Evolutionary conservation across 2,797 vertebrate species (phyloP), one percentile per base, ranked within the genome.

Genomic region (Neomorphus geoffroyi): DNA sequence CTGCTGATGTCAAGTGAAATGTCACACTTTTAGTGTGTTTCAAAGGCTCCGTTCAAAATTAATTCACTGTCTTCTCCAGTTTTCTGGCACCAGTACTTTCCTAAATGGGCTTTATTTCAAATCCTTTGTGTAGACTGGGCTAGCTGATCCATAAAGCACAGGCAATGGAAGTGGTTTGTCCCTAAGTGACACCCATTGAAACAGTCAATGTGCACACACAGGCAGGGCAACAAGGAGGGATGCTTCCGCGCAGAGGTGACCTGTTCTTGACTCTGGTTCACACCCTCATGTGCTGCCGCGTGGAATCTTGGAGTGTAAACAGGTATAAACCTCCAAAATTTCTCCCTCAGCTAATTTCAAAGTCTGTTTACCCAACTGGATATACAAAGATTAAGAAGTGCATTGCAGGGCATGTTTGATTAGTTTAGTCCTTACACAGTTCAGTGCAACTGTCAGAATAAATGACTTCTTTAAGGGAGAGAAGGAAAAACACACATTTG

Each of bases 291-390:
- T 66, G 56, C 85, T 93, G 60, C 56, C 57, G 12, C 11, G 67
- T 57, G 73, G n/a, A 91, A 86, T 11, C 53, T 46, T 28, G 58
- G 71, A 43, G 80, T 64, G 65, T 72, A 85, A 56, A 71, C 80
- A 39, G 72, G 72, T 39, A 24, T 46, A 88, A 92, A 87, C 37
- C 19, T 50, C 67, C 37, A 4, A 80, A 35, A 73, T 80, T 88
- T 87, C 88, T 41, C 86, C 79, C 83, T 95, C 93, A 78, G 96
- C 94, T 92, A 8, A 54, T 91, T 90, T 91, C 86, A 87, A 96
- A 96, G 92, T 84, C 73, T 96, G 8, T 96, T 95, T 91, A 89
- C 83, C 86, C 73, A 79, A 80, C 57, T 67, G 92, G 80, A 71
- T 72, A 37, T 62, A 81, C 88, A 82, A 41, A 86, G 96, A 92